Evolutionary conservation across 23 tunicate genomes (phyloP), one percentile per base, ranked within the genome.

Genomic region (Halocynthia aurantium): DNA sequence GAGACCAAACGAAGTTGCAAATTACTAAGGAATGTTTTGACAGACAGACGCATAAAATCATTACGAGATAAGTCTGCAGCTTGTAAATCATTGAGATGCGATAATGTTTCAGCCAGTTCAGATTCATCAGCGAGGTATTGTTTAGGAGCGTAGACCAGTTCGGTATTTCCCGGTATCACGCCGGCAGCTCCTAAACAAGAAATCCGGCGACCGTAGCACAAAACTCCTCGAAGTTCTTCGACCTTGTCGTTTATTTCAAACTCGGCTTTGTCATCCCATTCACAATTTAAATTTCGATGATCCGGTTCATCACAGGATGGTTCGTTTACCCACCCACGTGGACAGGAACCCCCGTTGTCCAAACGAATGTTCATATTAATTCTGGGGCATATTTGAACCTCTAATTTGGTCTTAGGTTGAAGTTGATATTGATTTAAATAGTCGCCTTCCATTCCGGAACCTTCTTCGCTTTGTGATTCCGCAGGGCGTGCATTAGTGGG

Each of bases 21-120:
- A 54, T 74, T 74, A 13, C 21, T 54, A 8, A 54, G 5, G 56
- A 74, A 74, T 7, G 62, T 74, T 13, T 74, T 74, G 13, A 21
- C 22, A 8, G 78, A 74, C 57, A 74, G 21, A 19, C 55, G 56
- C 15, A 51, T 18, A 6, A 53, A 74, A 54, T 74, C 31, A 64
- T 74, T 74, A 19, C 78, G 20, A 12, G 78, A 62, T 22, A 74
- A 74, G 5, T 74, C 56, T 12, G 56, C 78, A 8, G 78, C 78
- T 12, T 22, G 31, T 11, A 74, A 19, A 7, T 74, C 10, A 8
- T 74, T 74, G 53, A 74, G 22, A 54, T 74, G 13, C 8, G 78
- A 53, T 64, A 74, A 15, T 8, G 63, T 74, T 74, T 74, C 78
- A 8, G 78, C 62, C 15, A 74, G 78, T 54, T 74, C 78, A 21